Conservation (phyloP, 2,888 invertebrate genomes). For the Octonoba sinensis region DNA sequence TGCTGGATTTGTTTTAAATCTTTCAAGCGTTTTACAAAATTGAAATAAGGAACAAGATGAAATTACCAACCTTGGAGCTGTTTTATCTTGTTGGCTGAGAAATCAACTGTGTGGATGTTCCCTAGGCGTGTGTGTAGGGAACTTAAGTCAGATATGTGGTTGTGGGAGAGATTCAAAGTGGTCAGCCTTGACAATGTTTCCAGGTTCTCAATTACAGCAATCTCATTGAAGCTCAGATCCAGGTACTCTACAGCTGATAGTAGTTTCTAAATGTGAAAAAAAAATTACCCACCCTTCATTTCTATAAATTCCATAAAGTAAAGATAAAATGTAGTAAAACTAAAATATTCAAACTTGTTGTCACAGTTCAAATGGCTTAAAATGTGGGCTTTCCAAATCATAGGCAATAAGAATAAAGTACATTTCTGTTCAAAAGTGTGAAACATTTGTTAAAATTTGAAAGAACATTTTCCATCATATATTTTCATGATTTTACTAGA, state of each 20-base stretch:
- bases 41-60: too few species aligned
- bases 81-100: conserved; percentile 86
- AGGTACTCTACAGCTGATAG: conserved; percentile 76
- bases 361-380: too few species aligned
- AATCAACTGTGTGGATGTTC: conserved; percentile 85
- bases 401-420: too few species aligned
- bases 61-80: conserved; percentile 75
- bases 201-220: conserved; percentile 66
- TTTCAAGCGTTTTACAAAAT: too few species aligned
- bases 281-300: background rate
- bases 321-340: background rate
- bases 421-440: too few species aligned
- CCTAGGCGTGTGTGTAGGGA: conserved; percentile 88
- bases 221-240: conserved; percentile 74
- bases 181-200: conserved; percentile 55
- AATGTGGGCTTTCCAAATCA: too few species aligned
- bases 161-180: conserved; percentile 76
- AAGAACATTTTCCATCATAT: too few species aligned
- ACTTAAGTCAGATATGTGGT: conserved; percentile 83
- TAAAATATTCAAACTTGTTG: too few species aligned
- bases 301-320: background rate
- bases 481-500: too few species aligned
- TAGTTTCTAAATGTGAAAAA: conserved; percentile 69
- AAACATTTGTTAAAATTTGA: too few species aligned
- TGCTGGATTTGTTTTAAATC: too few species aligned